Evolutionary conservation across 2,797 vertebrate genomes (phyloP), one percentile per base, ranked within the genome.

Genomic region (Cuniculus paca): DNA sequence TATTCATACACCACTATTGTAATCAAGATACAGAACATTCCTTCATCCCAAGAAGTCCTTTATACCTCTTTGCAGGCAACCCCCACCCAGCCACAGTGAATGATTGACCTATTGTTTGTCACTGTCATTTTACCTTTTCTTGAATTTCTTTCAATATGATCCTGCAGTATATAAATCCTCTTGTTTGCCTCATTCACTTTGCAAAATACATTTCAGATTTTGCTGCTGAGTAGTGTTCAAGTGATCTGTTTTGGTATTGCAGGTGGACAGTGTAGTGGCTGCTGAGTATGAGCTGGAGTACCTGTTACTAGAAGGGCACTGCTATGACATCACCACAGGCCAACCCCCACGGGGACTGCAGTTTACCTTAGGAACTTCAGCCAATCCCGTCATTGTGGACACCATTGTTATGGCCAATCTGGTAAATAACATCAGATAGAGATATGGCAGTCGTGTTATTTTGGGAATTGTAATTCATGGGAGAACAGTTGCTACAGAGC

Each of bases 361-460:
- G 98, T 99, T 99, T 90, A 99, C 99, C 0, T 94, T 99, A 97
- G 99, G 99, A 63, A 99, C 99, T 0, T 98, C 99, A 48, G 96
- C 98, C 6, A 98, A 98, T 63, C 99, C 99, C 0, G 99, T 99
- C 96, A 98, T 99, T 0, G 98, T 99, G 9, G 99, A 99, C 56
- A 99, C 99, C 22, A 99, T 99, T 36, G 99, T 99, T 88, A 99
- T 99, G 99, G 99, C 99, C 50, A 99, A 99, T 98, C 97, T 99
- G 98, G 99, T 99, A 95, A 98, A 98, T 52, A 45, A 42, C 45
- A 19, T 63, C 54, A 39, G 3, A 13, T 24, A 65, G 54, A 16
- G 13, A 56, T 34, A 14, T 12, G 17, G 48, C 24, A 34, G 14
- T 80, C 24, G 1, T 16, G 24, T n/a, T 74, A 17, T 39, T 72